Conservation (phyloP, 2,888 invertebrate species). For the Catonia carolina region DNA sequence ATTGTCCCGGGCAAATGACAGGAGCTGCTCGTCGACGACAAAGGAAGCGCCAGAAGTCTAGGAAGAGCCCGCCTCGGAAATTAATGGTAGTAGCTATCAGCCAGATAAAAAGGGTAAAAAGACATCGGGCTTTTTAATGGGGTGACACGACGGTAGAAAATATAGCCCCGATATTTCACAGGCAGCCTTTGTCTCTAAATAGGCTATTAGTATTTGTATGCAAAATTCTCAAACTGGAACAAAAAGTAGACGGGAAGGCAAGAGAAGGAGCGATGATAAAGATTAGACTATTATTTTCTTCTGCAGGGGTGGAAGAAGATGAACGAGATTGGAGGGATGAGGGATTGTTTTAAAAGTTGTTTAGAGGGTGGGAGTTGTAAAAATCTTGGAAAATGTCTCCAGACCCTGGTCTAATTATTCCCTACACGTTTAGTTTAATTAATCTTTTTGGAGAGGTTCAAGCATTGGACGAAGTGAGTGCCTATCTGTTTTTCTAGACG, state of each 20-base stretch:
- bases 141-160: slow-evolving; percentile 11
- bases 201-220: slow-evolving; percentile 29
- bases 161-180: slow-evolving; percentile 25
- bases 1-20: no score
- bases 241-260: slow-evolving; percentile 1
- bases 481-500: slow-evolving; percentile 2
- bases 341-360: slow-evolving; percentile 32
- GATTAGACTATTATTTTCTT: slow-evolving; percentile 29
- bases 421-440: slow-evolving; percentile 31
- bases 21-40: no score
- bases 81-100: slow-evolving; percentile 11
- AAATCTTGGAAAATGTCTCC: slow-evolving; percentile 31
- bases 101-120: slow-evolving; percentile 11
- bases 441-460: slow-evolving; percentile 23
- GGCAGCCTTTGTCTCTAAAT: slow-evolving; percentile 24
- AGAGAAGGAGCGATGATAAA: slow-evolving; percentile 25
- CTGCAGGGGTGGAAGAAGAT: slow-evolving; percentile 21
- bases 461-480: background rate
- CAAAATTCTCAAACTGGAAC: slow-evolving; percentile 25
- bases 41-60: no score
- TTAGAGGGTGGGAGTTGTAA: slow-evolving; percentile 26
- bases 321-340: slow-evolving; percentile 24
- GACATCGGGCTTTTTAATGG: slow-evolving; percentile 11
- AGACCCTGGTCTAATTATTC: slow-evolving; percentile 30
- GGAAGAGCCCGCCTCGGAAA: slow-evolving; percentile 2